Evolutionary conservation across 2,797 vertebrate genomes (phyloP), one percentile per base, ranked within the genome.

Genomic region (Perodicticus potto): DNA sequence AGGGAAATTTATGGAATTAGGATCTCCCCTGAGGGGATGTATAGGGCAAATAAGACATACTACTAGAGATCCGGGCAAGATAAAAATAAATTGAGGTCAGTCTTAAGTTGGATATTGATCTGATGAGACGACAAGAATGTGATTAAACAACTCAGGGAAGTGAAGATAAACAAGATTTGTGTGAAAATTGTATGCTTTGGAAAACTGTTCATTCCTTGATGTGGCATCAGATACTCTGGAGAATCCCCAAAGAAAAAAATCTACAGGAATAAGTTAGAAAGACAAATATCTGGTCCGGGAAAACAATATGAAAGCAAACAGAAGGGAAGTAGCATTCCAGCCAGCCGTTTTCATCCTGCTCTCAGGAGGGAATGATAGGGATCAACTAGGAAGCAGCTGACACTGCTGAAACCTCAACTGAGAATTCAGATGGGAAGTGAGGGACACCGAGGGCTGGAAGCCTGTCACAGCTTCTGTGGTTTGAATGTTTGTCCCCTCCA

Each of bases 11-110:
- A 91, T 78, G 85, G 78, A 74, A 92, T 91, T 92, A 27, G 61
- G 53, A 63, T 80, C 25, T 3, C 40, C 27, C 70, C 53, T 5
- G 43, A 87, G 34, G 12, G 72, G 49, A 94, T 3, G 17, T 70
- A 34, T 16, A 69, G 69, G 57, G 69, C 32, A 89, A 83, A 65
- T n/a, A 63, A 91, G 59, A 69, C 5, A 70, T 74, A 49, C 43
- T 86, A 27, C 2, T 27, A 88, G 74, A 61, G 73, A 88, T 4
- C 20, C 49, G 83, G 55, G 86, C 37, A 45, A 86, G 57, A 94
- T 70, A 63, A 92, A 91, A 97, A 74, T 78, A 86, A 94, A 92
- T 25, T 0, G 27, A 89, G 89, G 67, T 94, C 89, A 94, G 49
- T 88, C 40, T 43, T 70, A 63, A 67, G 82, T 59, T 65, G 63